Conservation (phyloP, 2,113 vertebrate genomes). For the Callionymus lyra region DNA sequence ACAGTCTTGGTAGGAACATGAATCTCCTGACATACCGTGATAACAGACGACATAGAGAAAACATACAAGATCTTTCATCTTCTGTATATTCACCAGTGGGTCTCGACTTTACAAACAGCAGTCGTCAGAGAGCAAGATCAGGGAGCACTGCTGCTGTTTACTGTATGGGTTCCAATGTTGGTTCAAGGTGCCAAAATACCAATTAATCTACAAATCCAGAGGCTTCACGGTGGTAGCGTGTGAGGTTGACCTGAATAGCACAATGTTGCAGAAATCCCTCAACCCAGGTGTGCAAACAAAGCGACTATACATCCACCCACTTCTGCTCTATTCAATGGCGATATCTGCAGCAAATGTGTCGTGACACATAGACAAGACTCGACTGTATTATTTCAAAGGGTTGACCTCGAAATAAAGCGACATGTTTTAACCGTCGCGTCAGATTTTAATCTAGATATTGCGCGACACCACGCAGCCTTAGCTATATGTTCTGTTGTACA, state of each 20-base stretch:
- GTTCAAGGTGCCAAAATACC: constrained; percentile 46
- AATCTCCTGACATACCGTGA: too few species aligned
- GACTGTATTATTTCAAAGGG: too few species aligned
- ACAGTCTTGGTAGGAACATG: too few species aligned
- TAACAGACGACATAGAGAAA: too few species aligned
- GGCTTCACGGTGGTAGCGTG: constrained; percentile 33
- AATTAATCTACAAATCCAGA: constrained; percentile 49
- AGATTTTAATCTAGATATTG: too few species aligned
- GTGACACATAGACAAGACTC: too few species aligned
- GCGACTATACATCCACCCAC: constrained; percentile 1
- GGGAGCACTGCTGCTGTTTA: constrained; percentile 28
- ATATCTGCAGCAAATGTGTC: too few species aligned
- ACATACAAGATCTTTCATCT: constrained; percentile 16
- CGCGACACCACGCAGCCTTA: too few species aligned
- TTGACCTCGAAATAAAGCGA: too few species aligned
- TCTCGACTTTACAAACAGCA: constrained; percentile 39
- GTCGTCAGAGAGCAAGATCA: constrained; percentile 19
- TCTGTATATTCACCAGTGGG: constrained; percentile 20
- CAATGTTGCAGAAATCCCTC: constrained; percentile 17
- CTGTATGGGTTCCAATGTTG: constrained; percentile 47
- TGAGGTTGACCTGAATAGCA: constrained; percentile 17
- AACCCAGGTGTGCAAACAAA: constrained; percentile 7
- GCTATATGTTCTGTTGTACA: too few species aligned
- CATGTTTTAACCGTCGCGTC: too few species aligned
- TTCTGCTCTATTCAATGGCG: neutral